A percentile compares a stretch with the other conserved stretches of the same genome.
Conservation (phyloP, 2,797 vertebrate genomes). For the Lates japonicus region DNA sequence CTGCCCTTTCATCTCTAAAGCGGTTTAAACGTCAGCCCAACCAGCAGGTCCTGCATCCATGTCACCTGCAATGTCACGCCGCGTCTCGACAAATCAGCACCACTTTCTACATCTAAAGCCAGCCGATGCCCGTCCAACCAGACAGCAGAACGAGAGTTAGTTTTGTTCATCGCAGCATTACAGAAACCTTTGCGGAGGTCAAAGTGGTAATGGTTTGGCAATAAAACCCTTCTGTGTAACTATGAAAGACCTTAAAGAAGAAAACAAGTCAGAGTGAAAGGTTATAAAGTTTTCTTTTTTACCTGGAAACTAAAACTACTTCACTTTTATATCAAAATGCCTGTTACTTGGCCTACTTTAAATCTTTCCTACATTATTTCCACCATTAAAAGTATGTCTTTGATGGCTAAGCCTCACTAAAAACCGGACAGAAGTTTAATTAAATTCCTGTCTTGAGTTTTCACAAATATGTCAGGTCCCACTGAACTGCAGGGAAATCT, state of each 20-base stretch:
- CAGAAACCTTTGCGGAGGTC: constrained; percentile 15
- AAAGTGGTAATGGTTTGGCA: not conserved
- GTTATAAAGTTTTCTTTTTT: not conserved
- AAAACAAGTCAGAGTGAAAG: not conserved
- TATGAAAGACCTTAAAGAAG: constrained; percentile 5
- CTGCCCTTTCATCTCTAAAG: not conserved
- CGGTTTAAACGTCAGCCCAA: not conserved
- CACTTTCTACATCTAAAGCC: constrained; percentile 26
- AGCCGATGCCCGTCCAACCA: constrained; percentile 11
- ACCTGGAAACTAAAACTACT: not conserved
- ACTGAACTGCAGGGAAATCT: constrained; percentile 30
- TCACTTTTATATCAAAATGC: constrained; percentile 9
- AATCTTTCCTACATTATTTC: constrained; percentile 20
- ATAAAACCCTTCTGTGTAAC: constrained; percentile 26
- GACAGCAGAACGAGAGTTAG: not conserved
- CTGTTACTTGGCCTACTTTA: not conserved
- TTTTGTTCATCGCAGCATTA: constrained; percentile 14
- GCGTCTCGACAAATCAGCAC: constrained; percentile 1
- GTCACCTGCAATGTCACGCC: constrained; percentile 31
- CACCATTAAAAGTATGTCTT: constrained; percentile 5
- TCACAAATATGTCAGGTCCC: constrained; percentile 17
- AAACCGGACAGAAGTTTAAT: constrained; percentile 28
- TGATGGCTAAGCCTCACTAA: not conserved
- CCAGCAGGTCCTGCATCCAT: not conserved
- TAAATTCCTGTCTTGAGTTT: constrained; percentile 37